Conservation (phyloP, 2,888 invertebrate species). For the Melinopterus prodromus region DNA sequence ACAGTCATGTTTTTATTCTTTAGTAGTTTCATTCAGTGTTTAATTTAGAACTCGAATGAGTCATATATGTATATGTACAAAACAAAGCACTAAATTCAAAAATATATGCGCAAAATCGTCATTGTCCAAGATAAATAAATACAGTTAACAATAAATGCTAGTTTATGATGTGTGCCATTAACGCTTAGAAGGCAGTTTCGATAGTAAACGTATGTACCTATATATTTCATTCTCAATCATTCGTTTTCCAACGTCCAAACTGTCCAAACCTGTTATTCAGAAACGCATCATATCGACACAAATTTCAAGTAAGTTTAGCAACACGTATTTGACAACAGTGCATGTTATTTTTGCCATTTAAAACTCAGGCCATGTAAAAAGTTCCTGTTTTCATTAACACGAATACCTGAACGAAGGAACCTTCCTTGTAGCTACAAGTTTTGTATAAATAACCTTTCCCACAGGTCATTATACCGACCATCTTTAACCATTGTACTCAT, state of each 20-base stretch:
- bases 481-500: neutral
- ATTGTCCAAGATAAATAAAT: too few species aligned
- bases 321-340: slow-evolving; percentile 24
- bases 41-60: neutral
- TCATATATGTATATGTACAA: neutral
- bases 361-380: slow-evolving; percentile 17
- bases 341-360: slow-evolving; percentile 23
- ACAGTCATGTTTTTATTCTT: neutral
- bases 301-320: too few species aligned
- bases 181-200: too few species aligned
- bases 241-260: too few species aligned
- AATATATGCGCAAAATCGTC: neutral
- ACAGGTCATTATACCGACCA: neutral
- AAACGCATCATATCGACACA: too few species aligned
- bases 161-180: too few species aligned
- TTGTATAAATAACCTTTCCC: neutral
- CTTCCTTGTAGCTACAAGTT: neutral
- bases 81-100: neutral
- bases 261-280: too few species aligned
- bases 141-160: too few species aligned
- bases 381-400: slow-evolving; percentile 17
- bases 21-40: neutral
- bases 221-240: too few species aligned
- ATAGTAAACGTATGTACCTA: too few species aligned
- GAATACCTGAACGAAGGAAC: neutral